Conservation (phyloP, 2,888 invertebrate species). For the Synanthedon formicaeformis region DNA sequence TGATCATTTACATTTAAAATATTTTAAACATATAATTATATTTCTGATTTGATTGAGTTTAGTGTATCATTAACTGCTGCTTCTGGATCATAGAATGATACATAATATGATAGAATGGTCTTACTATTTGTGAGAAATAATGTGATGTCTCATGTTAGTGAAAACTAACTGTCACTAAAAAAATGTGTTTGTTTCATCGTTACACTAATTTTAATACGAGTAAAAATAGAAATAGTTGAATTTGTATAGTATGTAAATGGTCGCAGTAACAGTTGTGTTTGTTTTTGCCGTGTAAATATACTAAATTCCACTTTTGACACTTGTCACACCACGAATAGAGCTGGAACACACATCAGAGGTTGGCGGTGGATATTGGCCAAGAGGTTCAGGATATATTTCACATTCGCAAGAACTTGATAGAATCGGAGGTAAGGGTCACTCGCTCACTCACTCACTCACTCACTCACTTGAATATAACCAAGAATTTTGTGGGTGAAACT, state of each 20-base stretch:
- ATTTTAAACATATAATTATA: neutral
- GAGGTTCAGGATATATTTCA: slow-evolving; percentile 75
- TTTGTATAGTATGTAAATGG: neutral
- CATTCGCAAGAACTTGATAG: slow-evolving; percentile 73
- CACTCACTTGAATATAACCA: no score
- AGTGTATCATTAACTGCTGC: no score
- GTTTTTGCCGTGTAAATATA: slow-evolving; percentile 66
- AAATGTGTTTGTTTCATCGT: no score
- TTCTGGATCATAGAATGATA: no score
- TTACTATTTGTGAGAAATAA: no score
- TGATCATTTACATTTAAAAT: slow-evolving; percentile 1
- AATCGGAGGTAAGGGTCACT: slow-evolving; percentile 55
- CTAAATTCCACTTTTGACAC: slow-evolving; percentile 58
- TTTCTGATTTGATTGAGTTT: neutral
- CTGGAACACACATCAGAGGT: slow-evolving; percentile 68
- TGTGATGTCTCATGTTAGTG: no score
- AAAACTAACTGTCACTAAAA: no score
- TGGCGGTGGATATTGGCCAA: slow-evolving; percentile 74
- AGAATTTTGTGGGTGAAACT: no score
- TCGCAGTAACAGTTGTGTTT: slow-evolving; percentile 34
- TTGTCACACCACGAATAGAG: slow-evolving; percentile 62
- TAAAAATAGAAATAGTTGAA: neutral
- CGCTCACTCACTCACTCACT: no score
- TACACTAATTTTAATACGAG: no score
- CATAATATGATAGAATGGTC: no score